These are phyloP conservation scores for Ranitomeya imitator DNA, from an alignment of 2,113 vertebrate species.

Conservation along the genomic window DNA sequence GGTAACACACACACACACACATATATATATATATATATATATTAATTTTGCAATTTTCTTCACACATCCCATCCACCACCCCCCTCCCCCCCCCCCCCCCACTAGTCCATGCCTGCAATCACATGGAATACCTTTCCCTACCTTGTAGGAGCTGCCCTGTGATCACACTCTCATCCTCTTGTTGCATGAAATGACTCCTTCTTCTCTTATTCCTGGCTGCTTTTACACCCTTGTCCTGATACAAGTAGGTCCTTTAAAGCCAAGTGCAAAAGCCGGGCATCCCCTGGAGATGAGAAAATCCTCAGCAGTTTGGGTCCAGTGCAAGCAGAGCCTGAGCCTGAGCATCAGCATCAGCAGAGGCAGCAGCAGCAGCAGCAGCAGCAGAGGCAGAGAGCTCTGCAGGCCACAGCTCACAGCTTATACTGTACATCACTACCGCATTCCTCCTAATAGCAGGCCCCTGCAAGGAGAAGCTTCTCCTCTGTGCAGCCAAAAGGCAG, in stretches of 20 bases:
- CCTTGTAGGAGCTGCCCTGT: conserved; percentile 68
- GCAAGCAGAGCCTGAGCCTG: conserved; percentile 59
- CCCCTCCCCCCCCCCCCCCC: background rate
- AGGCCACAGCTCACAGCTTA: conserved; percentile 76
- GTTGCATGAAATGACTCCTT: conserved; percentile 62
- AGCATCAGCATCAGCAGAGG: conserved; percentile 51
- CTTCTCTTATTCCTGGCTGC: conserved; percentile 14
- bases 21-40: background rate
- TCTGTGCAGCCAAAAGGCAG: conserved; percentile 37
- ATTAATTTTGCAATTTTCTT: conserved; percentile 4
- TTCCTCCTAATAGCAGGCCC: conserved; percentile 79
- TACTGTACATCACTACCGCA: conserved; percentile 81
- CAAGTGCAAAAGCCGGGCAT: conserved; percentile 63
- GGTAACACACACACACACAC: background rate
- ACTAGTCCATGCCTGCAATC: conserved; percentile 47
- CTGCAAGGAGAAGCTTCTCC: conserved; percentile 60
- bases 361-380: conserved; percentile 58
- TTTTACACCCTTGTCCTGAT: conserved; percentile 23
- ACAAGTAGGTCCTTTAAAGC: conserved; percentile 61
- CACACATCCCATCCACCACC: background rate
- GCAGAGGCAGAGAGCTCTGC: conserved; percentile 67
- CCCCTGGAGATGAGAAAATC: conserved; percentile 70
- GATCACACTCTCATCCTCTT: conserved; percentile 66
- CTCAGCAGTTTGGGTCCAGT: conserved; percentile 65
- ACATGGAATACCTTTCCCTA: conserved; percentile 66